Base-by-base conservation (phyloP, 2,113 vertebrate genomes). In the Fulmarus glacialis region DNA sequence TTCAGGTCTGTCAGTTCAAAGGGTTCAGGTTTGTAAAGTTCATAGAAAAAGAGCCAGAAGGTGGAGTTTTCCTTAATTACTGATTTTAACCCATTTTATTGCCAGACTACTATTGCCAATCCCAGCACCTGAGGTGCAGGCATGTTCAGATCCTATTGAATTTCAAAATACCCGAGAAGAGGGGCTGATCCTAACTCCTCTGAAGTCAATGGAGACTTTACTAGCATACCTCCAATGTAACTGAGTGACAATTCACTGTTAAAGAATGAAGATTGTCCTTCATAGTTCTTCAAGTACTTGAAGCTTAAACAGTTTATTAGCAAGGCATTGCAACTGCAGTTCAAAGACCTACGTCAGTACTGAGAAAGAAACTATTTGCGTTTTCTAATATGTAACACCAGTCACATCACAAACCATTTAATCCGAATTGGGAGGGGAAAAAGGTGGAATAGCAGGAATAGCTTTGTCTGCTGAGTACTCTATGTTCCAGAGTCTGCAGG, bases 211-310 rank as follows among this genome's bases (percentile, higher is more conserved):
- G 22, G 32, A 67, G 60, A 66, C 67, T 84, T 32, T 45, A 29
- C 23, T 36, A 63, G 34, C 2, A 6, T 47, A 26, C 42, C 19
- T 7, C 10, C 55, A 27, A 4, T 1, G 1, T n/a, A 32, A 11
- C 13, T 4, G 6, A 72, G 15, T 4, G 42, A 52, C 23, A 47
- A 30, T 21, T 71, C 4, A 2, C 47, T 62, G 7, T n/a, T 84
- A 20, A 60, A 81, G 43, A 74, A 26, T 7, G 10, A 59, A 43
- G 23, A 48, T 4, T 2, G 2, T 24, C 32, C 83, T 27, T 30
- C 58, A 7, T 1, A 21, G n/a, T 2, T 73, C 38, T 91, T 47
- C 15, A 42, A 4, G 42, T 9, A 59, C 50, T 90, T 89, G 75
- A 64, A 79, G 36, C 15, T 24, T n/a, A 29, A 63, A 1, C 11